phyloP scores from a whole-genome alignment of 1,140 invertebrate genomes.

The Diorhabda elongata region DNA sequence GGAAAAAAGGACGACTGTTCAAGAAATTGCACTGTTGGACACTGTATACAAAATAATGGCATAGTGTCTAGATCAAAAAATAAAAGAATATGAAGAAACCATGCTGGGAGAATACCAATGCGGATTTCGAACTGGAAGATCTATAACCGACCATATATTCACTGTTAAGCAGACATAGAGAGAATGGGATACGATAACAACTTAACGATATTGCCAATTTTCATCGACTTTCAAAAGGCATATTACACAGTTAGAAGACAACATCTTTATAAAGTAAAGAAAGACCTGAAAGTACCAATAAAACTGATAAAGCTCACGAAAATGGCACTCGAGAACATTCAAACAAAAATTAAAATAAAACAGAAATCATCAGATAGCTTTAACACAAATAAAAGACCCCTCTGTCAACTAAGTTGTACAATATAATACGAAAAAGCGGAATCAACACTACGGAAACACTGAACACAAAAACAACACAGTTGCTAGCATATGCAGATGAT shows the following conservation, averaged over 20 bases:
- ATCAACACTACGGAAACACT: neutral
- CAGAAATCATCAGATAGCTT: neutral
- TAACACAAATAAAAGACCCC: neutral
- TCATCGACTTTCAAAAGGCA: neutral
- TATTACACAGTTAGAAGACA: neutral
- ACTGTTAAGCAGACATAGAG: conserved; percentile 4
- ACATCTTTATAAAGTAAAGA: neutral
- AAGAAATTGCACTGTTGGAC: too few species aligned
- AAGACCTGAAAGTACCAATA: too few species aligned
- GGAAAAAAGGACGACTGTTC: too few species aligned
- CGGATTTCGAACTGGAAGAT: conserved; percentile 23
- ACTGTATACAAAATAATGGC: neutral
- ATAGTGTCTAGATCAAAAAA: neutral
- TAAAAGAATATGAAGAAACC: conserved; percentile 15
- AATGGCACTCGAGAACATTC: neutral
- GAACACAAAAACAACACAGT: neutral
- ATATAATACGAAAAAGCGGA: neutral
- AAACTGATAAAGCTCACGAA: neutral
- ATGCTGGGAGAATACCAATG: conserved; percentile 29
- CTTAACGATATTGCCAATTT: neutral
- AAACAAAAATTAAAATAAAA: neutral
- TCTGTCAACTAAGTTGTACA: neutral
- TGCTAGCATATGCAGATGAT: neutral
- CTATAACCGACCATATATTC: conserved; percentile 28
- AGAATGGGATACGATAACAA: neutral